Conservation (phyloP, 1,140 invertebrate species). For the Calephelis virginiensis region DNA sequence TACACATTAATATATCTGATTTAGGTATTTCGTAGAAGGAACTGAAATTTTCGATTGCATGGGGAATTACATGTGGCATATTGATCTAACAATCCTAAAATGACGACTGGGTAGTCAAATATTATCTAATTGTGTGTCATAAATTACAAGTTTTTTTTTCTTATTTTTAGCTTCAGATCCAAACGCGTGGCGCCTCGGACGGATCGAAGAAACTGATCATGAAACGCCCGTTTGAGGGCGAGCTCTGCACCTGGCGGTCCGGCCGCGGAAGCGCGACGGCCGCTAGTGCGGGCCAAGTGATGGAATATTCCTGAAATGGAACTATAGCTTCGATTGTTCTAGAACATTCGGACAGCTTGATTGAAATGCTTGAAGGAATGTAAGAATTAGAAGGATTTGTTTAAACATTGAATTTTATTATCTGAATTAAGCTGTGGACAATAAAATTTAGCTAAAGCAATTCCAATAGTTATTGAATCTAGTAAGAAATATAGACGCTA, state of each 20-base stretch:
- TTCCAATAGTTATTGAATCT: too few relatives aligned
- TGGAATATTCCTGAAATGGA: not conserved
- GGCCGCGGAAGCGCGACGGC: conserved; percentile 32
- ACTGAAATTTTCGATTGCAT: conserved; percentile 1
- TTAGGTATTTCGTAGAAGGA: not conserved
- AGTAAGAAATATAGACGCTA: too few relatives aligned
- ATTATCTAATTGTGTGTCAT: not conserved
- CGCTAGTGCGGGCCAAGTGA: conserved; percentile 34
- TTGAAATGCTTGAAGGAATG: not conserved
- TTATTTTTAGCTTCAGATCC: conserved; percentile 82
- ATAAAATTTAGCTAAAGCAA: not conserved
- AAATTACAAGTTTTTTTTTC: not conserved
- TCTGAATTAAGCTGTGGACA: not conserved
- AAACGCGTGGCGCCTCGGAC: conserved; percentile 88
- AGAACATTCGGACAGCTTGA: not conserved
- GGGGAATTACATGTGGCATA: too few relatives aligned
- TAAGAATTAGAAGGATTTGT: not conserved
- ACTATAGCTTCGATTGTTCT: not conserved
- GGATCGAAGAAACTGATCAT: conserved; percentile 89
- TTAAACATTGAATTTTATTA: not conserved
- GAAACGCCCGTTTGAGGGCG: conserved; percentile 87
- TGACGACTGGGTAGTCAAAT: not conserved
- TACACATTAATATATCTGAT: not conserved
- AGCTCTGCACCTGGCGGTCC: conserved; percentile 52
- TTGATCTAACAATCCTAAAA: not conserved